Conservation (phyloP, 2,113 vertebrate species). For the Albula goreensis region DNA sequence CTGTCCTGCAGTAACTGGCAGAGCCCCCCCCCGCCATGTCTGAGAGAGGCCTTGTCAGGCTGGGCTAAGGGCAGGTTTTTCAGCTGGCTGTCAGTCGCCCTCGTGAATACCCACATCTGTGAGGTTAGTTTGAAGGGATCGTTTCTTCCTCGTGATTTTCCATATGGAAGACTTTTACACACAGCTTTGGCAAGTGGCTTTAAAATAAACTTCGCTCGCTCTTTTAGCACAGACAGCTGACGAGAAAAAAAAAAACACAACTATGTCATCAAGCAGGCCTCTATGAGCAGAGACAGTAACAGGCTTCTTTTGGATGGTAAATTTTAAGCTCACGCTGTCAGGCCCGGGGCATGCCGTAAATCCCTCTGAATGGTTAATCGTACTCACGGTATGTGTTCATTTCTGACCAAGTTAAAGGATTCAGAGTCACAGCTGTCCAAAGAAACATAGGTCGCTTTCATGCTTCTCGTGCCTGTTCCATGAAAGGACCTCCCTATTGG, state of each 20-base stretch:
- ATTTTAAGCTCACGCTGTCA: neutral
- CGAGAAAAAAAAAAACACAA: neutral
- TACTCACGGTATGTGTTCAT: neutral
- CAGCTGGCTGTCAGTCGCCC: constrained; percentile 26
- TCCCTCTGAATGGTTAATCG: neutral
- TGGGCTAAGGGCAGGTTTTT: constrained; percentile 33
- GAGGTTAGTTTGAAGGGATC: constrained; percentile 20
- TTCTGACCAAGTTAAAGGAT: neutral
- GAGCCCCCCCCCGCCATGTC: neutral
- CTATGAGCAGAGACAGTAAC: neutral
- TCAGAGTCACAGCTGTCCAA: neutral
- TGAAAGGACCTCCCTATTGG: neutral
- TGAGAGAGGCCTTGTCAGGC: constrained; percentile 38
- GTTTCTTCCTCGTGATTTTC: constrained; percentile 44
- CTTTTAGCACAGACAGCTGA: neutral
- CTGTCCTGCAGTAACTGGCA: constrained; percentile 36
- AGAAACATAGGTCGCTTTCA: neutral
- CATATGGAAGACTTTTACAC: constrained; percentile 42
- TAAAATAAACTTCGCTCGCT: constrained; percentile 5
- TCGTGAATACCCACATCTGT: constrained; percentile 36
- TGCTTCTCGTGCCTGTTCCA: neutral
- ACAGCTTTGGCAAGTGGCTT: neutral
- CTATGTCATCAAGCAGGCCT: neutral
- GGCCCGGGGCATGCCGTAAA: neutral
- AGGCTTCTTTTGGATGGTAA: neutral